These are phyloP conservation scores for Platycheirus rosarum DNA, from an alignment of 2,888 invertebrate genomes.

Conservation along the genomic window DNA sequence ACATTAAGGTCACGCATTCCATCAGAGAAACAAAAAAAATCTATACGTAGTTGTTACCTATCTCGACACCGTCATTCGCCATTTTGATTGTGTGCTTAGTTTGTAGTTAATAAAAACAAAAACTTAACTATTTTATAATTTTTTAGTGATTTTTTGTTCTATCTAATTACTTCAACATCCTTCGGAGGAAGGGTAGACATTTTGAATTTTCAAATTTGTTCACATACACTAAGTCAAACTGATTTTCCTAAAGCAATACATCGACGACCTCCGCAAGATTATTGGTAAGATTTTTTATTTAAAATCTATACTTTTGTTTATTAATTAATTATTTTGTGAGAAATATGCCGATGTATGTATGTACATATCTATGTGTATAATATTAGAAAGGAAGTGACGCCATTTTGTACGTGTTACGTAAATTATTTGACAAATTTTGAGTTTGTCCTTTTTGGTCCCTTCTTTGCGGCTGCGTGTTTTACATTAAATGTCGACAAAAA, in stretches of 20 bases:
- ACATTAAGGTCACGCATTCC: slow-evolving; percentile 74
- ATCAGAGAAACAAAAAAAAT: slow-evolving; percentile 48
- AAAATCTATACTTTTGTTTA: slow-evolving; percentile 12
- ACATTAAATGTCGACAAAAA: slow-evolving; percentile 30
- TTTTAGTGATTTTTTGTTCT: slow-evolving; percentile 48
- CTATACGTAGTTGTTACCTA: slow-evolving; percentile 52
- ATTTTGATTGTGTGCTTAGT: slow-evolving; percentile 72
- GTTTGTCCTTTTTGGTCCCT: neutral
- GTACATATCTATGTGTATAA: slow-evolving; percentile 21
- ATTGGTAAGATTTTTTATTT: slow-evolving; percentile 81
- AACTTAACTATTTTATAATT: slow-evolving; percentile 30
- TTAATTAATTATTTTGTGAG: slow-evolving; percentile 16
- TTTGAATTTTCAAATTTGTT: slow-evolving; percentile 63
- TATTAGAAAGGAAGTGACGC: slow-evolving; percentile 51
- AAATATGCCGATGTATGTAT: no score
- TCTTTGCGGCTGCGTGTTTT: slow-evolving; percentile 64
- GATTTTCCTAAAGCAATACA: slow-evolving; percentile 83
- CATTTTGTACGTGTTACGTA: slow-evolving; percentile 68
- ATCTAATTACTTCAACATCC: neutral
- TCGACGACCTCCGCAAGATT: slow-evolving; percentile 83
- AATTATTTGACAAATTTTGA: slow-evolving; percentile 55
- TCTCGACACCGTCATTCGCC: slow-evolving; percentile 37
- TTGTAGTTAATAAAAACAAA: slow-evolving; percentile 32
- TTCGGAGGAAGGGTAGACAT: slow-evolving; percentile 26
- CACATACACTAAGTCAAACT: slow-evolving; percentile 80